Evolutionary conservation across 1,140 invertebrate genomes (phyloP), one percentile per base, ranked within the genome.

Genomic region (Eumaeus atala): DNA sequence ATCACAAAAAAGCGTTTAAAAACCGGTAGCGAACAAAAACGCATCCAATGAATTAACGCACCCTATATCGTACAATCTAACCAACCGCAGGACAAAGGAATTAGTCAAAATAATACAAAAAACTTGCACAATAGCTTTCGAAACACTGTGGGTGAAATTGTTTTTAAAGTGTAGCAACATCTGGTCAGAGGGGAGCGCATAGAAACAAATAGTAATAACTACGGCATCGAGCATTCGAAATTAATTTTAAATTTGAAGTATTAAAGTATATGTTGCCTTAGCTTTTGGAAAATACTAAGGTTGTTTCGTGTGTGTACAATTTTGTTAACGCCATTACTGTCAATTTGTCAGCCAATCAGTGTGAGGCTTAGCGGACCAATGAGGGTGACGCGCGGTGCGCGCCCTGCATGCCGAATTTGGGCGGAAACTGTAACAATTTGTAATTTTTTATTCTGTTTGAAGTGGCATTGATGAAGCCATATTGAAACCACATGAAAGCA

Each of bases 271-370:
- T 28, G 56, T 38, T 59, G 16, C 17, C 9, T 7, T 6, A 21
- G 3, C 35, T 48, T 50, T 33, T 37, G 48, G n/a, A 9, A 40
- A 9, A 54, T 57, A 54, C 9, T 34, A 55, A 53, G 33, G 48
- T 8, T 16, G 48, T 74, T 62, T 57, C 1, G 49, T 3, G 12
- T 48, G 47, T 36, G 10, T 18, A 11, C 21, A 48, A 55, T 69
- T 42, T 66, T 74, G 72, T 80, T 86, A 84, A 86, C 83, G 79
- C 83, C 83, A 86, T 86, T 82, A 82, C 74, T 86, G 81, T 84
- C 83, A 84, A 82, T 80, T 77, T 77, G 83, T 73, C 48, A 61
- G 81, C 83, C 83, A 86, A 86, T 86, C 78, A 77, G 72, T 65
- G 66, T 48, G 60, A 17, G 64, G 64, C 57, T 59, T 62, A 60